phyloP scores from a whole-genome alignment of 2,797 vertebrate species.

The Leptodactylus fallax region DNA sequence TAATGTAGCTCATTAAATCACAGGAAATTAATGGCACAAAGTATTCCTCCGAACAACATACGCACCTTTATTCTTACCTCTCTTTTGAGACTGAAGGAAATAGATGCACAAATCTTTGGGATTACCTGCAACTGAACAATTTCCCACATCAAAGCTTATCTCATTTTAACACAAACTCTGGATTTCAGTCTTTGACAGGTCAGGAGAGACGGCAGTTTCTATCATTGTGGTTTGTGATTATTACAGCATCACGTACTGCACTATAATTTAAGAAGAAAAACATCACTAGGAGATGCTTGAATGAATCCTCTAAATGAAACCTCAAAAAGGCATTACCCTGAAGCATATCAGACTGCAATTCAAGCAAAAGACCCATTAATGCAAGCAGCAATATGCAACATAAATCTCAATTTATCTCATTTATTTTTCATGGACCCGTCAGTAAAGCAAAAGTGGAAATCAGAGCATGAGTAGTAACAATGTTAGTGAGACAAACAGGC shows the following conservation, averaged over 20 bases:
- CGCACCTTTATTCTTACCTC: conserved; percentile 9
- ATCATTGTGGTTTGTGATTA: conserved; percentile 23
- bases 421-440: conserved; percentile 67
- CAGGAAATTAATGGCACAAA: conserved; percentile 22
- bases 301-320: conserved; percentile 62
- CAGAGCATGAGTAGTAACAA: conserved; percentile 46
- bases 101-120: conserved; percentile 12
- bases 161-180: conserved; percentile 5
- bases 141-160: conserved; percentile 38
- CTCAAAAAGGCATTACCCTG: conserved; percentile 52
- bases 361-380: conserved; percentile 62
- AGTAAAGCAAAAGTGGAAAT: conserved; percentile 30
- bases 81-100: background rate
- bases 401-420: conserved; percentile 65
- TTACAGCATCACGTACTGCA: conserved; percentile 29
- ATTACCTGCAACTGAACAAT: conserved; percentile 8
- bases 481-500: conserved; percentile 40
- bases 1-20: conserved; percentile 13
- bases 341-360: conserved; percentile 22
- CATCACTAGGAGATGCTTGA: conserved; percentile 41
- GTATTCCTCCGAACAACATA: background rate
- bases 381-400: conserved; percentile 63
- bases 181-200: background rate
- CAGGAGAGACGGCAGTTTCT: conserved; percentile 9
- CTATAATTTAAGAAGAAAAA: conserved; percentile 15